Evolutionary conservation across 1,140 invertebrate species (phyloP).

Genomic region (Eriosoma lanigerum): DNA sequence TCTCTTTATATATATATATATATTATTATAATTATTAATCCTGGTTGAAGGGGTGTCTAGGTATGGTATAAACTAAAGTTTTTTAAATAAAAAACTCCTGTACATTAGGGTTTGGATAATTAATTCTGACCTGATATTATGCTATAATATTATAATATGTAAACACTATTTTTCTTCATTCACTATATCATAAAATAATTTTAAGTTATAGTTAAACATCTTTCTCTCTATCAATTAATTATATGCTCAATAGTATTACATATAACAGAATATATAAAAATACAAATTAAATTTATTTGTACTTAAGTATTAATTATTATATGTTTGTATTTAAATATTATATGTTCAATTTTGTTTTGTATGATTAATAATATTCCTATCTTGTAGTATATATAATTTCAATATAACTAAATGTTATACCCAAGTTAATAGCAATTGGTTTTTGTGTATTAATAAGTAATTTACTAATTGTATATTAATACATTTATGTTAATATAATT

Average conservation of each 20-base stretch:
- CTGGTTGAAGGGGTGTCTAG: too few relatives aligned
- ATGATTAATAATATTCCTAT: background rate
- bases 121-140: too few relatives aligned
- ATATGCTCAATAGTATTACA: background rate
- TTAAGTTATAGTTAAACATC: background rate
- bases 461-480: background rate
- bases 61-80: too few relatives aligned
- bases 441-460: constrained; percentile 8
- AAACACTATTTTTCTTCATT: too few relatives aligned
- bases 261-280: background rate
- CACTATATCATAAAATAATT: background rate
- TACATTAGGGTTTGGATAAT: too few relatives aligned
- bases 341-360: constrained; percentile 4
- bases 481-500: constrained; percentile 3
- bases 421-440: constrained; percentile 1
- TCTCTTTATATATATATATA: too few relatives aligned
- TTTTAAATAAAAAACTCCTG: too few relatives aligned
- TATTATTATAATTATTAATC: too few relatives aligned
- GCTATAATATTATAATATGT: too few relatives aligned
- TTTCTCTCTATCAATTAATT: too few relatives aligned
- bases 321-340: constrained; percentile 10
- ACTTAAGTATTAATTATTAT: background rate
- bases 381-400: background rate
- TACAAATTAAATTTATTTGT: background rate
- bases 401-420: background rate